phyloP scores from a whole-genome alignment of 64 coral and sea anemone genomes.

The Exaiptasia diaphana region DNA sequence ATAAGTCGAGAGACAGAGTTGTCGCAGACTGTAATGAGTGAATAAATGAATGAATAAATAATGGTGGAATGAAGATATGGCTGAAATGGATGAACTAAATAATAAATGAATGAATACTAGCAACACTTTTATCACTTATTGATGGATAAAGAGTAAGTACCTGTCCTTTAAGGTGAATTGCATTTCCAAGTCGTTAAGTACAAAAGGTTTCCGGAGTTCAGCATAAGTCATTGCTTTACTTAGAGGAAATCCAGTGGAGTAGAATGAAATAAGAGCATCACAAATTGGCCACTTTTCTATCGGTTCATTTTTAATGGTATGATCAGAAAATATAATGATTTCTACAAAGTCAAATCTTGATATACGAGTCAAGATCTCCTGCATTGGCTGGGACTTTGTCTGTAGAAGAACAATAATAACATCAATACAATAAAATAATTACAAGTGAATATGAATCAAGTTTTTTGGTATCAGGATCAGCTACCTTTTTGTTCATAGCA shows the following conservation, averaged over 20 bases:
- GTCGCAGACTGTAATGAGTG: no score
- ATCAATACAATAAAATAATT: not conserved
- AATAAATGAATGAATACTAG: no score
- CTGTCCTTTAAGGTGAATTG: constrained; percentile 74
- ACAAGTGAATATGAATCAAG: not conserved
- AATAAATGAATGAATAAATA: no score
- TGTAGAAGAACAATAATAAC: not conserved
- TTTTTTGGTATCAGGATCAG: not conserved
- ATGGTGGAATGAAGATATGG: no score
- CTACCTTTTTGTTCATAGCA: constrained; percentile 92
- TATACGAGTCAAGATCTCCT: constrained; percentile 80
- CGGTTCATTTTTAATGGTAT: constrained; percentile 65
- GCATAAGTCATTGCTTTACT: constrained; percentile 85
- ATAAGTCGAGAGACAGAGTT: no score
- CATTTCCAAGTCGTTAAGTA: constrained; percentile 80
- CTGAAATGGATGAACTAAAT: no score
- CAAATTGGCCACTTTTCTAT: constrained; percentile 92
- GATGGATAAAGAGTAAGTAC: no score
- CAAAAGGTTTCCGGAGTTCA: constrained; percentile 72
- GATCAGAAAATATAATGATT: constrained; percentile 81
- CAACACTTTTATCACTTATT: no score
- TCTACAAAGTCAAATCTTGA: constrained; percentile 74
- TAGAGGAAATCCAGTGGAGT: constrained; percentile 87
- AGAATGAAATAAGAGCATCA: constrained; percentile 93
- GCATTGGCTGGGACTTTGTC: constrained; percentile 91